Base-by-base conservation (phyloP, 2,113 vertebrate genomes). In the Ameiurus melas region DNA sequence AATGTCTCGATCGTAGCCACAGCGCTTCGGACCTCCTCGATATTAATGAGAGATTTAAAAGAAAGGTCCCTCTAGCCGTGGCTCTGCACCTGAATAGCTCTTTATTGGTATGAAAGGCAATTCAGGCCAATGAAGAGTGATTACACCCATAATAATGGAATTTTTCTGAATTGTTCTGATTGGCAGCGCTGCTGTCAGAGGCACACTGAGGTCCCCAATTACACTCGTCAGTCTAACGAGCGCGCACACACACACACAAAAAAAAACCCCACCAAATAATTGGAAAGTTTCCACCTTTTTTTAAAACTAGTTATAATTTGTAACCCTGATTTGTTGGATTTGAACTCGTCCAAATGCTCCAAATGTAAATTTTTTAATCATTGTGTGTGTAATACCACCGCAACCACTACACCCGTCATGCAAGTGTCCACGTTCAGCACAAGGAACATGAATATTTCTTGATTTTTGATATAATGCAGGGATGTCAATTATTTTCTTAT, bases 1-100 rank as follows among this genome's bases (percentile, higher is more conserved):
- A 89, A 88, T 30, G 78, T 78, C 73, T 84, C 62, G 83, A 91
- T 89, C 82, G 88, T 88, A 87, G 73, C 80, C 25, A 58, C 53
- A 33, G 87, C 60, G 43, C 33, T 62, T 89, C 19, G 84, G 79
- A 66, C 51, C n/a, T 85, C 71, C 80, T 33, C 22, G 84, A 66
- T 81, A 83, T 90, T 90, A 91, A 81, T 87, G 84, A 39, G 85
- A 85, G 73, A 64, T 36, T 36, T n/a, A 53, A 64, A 43, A 53
- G 9, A 20, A 55, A 77, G n/a, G 47, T 82, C 10, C 84, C 33
- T 47, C n/a, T 71, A 55, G 27, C 39, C 9, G 53, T 79, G 53
- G 57, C 39, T 57, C 62, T 27, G 33, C 70, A 90, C 92, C 91
- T 91, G 89, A 88, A 92, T 88, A 84, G 62, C 36, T 82, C 85